These are phyloP conservation scores for Ormyrus nitidulus DNA, from an alignment of 2,888 invertebrate species.

Conservation along the genomic window DNA sequence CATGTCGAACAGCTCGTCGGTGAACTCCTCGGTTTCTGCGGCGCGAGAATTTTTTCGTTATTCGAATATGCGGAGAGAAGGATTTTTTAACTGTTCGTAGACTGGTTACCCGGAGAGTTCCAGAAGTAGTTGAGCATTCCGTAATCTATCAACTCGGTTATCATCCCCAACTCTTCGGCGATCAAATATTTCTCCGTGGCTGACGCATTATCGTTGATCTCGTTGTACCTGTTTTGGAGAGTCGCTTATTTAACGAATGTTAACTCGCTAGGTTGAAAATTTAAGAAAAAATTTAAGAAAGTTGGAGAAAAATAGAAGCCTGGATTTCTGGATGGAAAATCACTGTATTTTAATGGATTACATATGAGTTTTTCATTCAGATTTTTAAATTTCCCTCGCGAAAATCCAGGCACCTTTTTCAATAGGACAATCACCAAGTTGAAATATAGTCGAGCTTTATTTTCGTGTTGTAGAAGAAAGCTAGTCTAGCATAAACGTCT, in stretches of 20 bases:
- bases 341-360: not conserved
- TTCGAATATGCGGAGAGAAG: not conserved
- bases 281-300: not conserved
- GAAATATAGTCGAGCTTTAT: constrained; percentile 71
- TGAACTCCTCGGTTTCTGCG: constrained; percentile 78
- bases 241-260: too few relatives aligned
- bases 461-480: constrained; percentile 79
- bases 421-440: constrained; percentile 64
- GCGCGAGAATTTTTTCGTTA: not conserved
- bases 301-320: not conserved
- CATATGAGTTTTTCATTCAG: too few relatives aligned
- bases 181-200: constrained; percentile 88
- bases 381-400: too few relatives aligned
- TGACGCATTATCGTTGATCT: constrained; percentile 83
- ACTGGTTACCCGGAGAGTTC: constrained; percentile 84
- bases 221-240: constrained; percentile 84
- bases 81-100: not conserved
- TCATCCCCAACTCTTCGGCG: constrained; percentile 84
- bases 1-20: constrained; percentile 81
- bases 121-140: constrained; percentile 86
- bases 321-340: not conserved
- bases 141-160: constrained; percentile 83
- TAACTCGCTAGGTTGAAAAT: too few relatives aligned
- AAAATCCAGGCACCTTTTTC: too few relatives aligned
- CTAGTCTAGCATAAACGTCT: constrained; percentile 82